Evolutionary conservation across 1,140 invertebrate species (phyloP), one percentile per base, ranked within the genome.

Genomic region (Pseudomyrmex flavicornis): DNA sequence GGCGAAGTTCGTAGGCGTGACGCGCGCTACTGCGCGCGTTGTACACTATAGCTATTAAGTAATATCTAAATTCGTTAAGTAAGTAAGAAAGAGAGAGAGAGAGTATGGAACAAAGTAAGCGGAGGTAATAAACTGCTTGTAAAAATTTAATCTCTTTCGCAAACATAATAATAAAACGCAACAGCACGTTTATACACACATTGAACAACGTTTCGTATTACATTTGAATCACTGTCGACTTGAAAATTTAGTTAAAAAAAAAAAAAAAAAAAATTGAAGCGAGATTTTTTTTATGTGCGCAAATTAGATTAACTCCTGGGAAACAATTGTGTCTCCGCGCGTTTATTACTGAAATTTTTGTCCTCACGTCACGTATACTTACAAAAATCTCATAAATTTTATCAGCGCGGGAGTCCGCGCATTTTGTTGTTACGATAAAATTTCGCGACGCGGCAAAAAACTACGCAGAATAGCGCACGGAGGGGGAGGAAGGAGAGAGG

Each of bases 381-480:
- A 35, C 5, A 35, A 35, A 17, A 79, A 70, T 59, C 65, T 15
- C 66, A 35, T 46, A 65, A 70, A 80, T 70, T 35, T 35, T 20
- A 15, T 58, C 50, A 68, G 46, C 50, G 66, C 50, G 44, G 20
- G 5, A 5, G 35, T 66, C 9, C 52, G 26, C 62, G 50, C 62
- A 50, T 80, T 69, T 48, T 12, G 44, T 59, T 72, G n/a, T 61
- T 56, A 4, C 15, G 56, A 80, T 61, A 80, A 79, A 79, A 70
- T 70, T 20, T 70, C 54, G 15, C 54, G 75, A n/a, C 46, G 12
- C 61, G 50, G 26, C 22, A 8, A 58, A 69, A 69, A 58, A 26
- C 65, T 20, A 58, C 50, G 52, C 52, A 46, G 26, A 8, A 63
- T 15, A 15, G 62, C 13, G 50, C 50, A 8, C 50, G 35, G 35